phyloP scores from a whole-genome alignment of 2,888 invertebrate species.

The Plutella xylostella region DNA sequence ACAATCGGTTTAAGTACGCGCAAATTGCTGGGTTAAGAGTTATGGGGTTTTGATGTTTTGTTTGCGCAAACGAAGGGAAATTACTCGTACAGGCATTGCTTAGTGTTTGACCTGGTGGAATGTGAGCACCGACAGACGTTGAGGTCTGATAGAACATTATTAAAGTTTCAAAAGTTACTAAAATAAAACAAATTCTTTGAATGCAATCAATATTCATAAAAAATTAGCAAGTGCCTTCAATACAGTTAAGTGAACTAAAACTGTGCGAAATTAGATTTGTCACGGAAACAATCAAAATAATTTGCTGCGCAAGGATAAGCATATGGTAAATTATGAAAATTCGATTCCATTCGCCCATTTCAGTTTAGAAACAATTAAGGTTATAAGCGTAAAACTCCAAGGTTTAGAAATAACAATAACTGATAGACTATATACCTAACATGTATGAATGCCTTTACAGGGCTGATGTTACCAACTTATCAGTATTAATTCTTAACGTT shows the following conservation, averaged over 20 bases:
- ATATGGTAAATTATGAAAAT: neutral
- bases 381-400: slow-evolving; percentile 1
- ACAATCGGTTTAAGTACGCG: slow-evolving; percentile 35
- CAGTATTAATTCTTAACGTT: no score
- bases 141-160: neutral
- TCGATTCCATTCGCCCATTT: neutral
- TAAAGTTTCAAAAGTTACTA: neutral
- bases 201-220: neutral
- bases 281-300: neutral
- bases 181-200: neutral
- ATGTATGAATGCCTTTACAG: neutral
- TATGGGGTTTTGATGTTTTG: slow-evolving; percentile 34
- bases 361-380: neutral
- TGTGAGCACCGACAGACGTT: neutral
- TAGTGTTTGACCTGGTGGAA: slow-evolving; percentile 23
- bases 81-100: no score
- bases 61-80: no score
- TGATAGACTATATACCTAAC: neutral
- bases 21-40: slow-evolving; percentile 41
- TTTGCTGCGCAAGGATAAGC: neutral
- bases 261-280: neutral
- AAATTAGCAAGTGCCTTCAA: neutral
- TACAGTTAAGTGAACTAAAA: neutral
- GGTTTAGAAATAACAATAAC: neutral
- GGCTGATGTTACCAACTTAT: neutral